Evolutionary conservation across 1,140 invertebrate species (phyloP).

Genomic region (Anadara kagoshimensis): DNA sequence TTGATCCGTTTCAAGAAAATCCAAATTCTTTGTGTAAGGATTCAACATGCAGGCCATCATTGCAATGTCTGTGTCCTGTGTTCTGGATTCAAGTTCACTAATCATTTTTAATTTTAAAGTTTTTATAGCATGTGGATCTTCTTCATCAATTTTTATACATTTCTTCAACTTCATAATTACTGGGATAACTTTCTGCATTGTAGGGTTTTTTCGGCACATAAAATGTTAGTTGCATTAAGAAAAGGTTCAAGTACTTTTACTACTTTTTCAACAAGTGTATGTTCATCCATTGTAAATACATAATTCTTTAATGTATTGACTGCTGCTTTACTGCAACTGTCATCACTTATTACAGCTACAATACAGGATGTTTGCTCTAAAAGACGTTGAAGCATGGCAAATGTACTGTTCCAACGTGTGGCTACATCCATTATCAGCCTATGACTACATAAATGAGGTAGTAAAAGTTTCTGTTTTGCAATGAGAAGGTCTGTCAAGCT

Average conservation of each 20-base stretch:
- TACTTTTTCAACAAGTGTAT: conserved; percentile 9
- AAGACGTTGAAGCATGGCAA: conserved; percentile 25
- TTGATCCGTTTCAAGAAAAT: no score
- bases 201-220: conserved; percentile 33
- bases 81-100: not conserved
- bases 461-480: conserved; percentile 17
- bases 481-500: conserved; percentile 5
- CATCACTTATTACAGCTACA: conserved; percentile 12
- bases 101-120: conserved; percentile 10
- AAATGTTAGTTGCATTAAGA: conserved; percentile 11
- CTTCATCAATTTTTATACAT: conserved; percentile 5
- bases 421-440: conserved; percentile 25
- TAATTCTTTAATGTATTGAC: conserved; percentile 17
- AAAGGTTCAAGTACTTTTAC: conserved; percentile 18
- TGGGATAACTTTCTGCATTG: conserved; percentile 26
- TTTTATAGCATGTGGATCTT: conserved; percentile 5
- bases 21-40: conserved; percentile 21
- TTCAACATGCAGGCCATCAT: conserved; percentile 10
- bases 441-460: conserved; percentile 14
- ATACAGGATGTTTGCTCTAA: conserved; percentile 17
- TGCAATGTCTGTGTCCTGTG: not conserved
- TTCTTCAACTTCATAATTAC: conserved; percentile 11
- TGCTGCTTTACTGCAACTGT: not conserved
- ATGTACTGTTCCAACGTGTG: conserved; percentile 30
- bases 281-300: conserved; percentile 24